Evolutionary conservation across 2,888 invertebrate species (phyloP), one percentile per base, ranked within the genome.

Genomic region (Hydrotaea cyrtoneurina): DNA sequence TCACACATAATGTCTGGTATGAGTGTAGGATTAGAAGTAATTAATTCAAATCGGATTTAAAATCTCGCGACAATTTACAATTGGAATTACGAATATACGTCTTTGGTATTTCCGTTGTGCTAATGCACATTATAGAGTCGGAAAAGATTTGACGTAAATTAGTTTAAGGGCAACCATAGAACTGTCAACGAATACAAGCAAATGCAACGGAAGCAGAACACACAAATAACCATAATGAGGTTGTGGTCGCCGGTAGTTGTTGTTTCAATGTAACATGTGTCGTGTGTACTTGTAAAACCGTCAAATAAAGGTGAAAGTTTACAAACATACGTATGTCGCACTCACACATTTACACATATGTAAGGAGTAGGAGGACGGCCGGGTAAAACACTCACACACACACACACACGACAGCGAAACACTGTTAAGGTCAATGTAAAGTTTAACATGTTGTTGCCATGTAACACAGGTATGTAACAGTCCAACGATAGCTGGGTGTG

Each of bases 381-480:
- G 15, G 59, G 66, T 0, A 23, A 31, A 31, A 36, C 50, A n/a
- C 39, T 36, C 17, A 50, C 43, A 11, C 23, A 59, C 2, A 75
- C 31, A 31, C 31, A 75, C 15, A 17, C 1, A 39, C 1, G 31
- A 78, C 59, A 71, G 55, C n/a, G 23, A 39, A 77, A 69, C 55
- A 77, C 78, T 83, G 83, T 80, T 83, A 83, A 83, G 77, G 78
- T 80, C 83, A 83, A 83, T 80, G 77, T 71, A 71, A 78, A 80
- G 50, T 71, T 46, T 75, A 53, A 78, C 62, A n/a, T 71, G 53
- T 53, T 83, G 13, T 50, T 55, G 72, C 78, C 62, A 78, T 46
- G 53, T 31, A 31, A 31, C 31, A 31, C 2, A 2, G 31, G 31
- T 71, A 82, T 15, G 50, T 50, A 50, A 7, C 31, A 2, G 31